Conservation (phyloP, 2,797 vertebrate genomes). For the Amphiprion clarkii region DNA sequence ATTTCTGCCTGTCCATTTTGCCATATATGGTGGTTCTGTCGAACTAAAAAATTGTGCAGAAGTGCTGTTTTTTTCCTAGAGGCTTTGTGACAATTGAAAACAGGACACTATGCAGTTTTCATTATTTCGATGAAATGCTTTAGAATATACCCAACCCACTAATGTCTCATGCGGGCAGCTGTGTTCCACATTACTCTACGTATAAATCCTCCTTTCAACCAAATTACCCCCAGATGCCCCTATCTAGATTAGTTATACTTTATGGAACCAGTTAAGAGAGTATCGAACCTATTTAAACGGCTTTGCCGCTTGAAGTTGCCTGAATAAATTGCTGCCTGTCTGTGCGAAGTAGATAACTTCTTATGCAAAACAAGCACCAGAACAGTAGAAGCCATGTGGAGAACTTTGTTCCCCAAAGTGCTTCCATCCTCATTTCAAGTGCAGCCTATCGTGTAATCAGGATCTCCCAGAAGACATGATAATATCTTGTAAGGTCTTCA, state of each 20-base stretch:
- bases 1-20: constrained; percentile 28
- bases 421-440: constrained; percentile 35
- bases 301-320: constrained; percentile 30
- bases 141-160: constrained; percentile 38
- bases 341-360: constrained; percentile 21
- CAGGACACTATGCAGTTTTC: constrained; percentile 54
- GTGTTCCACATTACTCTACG: constrained; percentile 55
- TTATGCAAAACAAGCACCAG: constrained; percentile 30
- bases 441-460: constrained; percentile 37
- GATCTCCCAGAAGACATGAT: constrained; percentile 37
- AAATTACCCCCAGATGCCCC: constrained; percentile 72
- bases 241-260: constrained; percentile 49
- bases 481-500: constrained; percentile 57
- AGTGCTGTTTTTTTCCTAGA: constrained; percentile 28
- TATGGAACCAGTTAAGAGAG: constrained; percentile 42
- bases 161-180: constrained; percentile 61
- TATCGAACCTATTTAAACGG: constrained; percentile 39
- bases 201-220: constrained; percentile 57
- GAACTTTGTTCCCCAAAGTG: not conserved
- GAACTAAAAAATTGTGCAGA: constrained; percentile 36
- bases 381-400: not conserved
- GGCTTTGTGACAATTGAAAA: constrained; percentile 64
- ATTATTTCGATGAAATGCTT: constrained; percentile 61
- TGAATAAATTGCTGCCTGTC: constrained; percentile 39
- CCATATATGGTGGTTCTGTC: constrained; percentile 37